Percentiles rank a stretch among this genome's conserved stretches.
Evolutionary conservation across 2,888 invertebrate species (phyloP).

Genomic region (Invenusta paracnida): DNA sequence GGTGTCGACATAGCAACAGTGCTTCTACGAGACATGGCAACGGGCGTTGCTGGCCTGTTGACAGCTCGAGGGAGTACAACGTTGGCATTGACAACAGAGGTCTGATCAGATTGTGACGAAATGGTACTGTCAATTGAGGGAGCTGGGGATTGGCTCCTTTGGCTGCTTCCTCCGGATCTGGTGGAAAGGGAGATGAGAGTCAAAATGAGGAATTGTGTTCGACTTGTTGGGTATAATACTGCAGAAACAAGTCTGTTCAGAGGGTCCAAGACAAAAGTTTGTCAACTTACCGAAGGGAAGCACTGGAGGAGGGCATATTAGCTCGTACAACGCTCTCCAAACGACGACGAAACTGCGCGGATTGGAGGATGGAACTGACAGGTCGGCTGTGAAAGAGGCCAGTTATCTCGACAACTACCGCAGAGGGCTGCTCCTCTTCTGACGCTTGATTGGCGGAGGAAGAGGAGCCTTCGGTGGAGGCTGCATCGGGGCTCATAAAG

Average conservation of each 20-base stretch:
- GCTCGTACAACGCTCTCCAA: conserved; percentile 55
- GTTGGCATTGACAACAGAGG: no score
- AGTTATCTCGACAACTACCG: conserved; percentile 52
- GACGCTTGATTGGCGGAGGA: neutral
- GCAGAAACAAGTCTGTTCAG: no score
- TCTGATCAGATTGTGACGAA: no score
- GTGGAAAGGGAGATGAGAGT: no score
- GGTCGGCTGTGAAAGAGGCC: conserved; percentile 55
- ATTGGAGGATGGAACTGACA: conserved; percentile 54
- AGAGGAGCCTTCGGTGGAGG: neutral
- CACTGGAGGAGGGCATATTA: conserved; percentile 43
- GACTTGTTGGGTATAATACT: no score
- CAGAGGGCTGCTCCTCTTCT: conserved; percentile 8
- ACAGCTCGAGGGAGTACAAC: no score
- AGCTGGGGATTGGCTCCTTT: neutral
- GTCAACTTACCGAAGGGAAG: no score
- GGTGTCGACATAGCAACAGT: neutral
- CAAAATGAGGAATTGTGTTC: no score
- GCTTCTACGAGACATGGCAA: no score
- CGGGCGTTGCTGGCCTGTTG: no score
- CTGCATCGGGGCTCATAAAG: neutral
- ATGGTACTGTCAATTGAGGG: neutral
- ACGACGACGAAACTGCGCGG: conserved; percentile 51
- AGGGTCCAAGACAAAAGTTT: no score
- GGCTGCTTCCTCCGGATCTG: neutral